Conservation (phyloP, 30 jellyfish, hydroid and myxozoan genomes). For the Catostylus mosaicus region DNA sequence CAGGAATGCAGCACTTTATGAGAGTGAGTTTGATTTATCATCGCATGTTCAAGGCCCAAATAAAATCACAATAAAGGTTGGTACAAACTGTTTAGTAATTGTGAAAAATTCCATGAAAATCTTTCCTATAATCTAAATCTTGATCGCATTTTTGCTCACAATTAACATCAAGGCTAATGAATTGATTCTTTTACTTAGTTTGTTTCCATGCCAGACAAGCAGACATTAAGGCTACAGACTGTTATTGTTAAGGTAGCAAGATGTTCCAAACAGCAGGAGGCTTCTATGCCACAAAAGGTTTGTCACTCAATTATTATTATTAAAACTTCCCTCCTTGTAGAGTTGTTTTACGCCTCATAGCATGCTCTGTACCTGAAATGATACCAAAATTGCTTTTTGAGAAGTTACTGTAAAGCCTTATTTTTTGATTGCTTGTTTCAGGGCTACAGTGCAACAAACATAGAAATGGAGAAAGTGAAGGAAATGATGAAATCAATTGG, state of each 20-base stretch:
- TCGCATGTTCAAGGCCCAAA: conserved; percentile 72
- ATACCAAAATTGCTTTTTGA: too few species aligned
- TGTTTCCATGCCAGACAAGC: conserved; percentile 75
- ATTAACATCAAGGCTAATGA: too few species aligned
- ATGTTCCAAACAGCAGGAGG: conserved; percentile 22
- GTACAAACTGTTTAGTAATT: too few species aligned
- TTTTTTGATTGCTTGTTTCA: neutral
- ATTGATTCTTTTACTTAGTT: conserved; percentile 52
- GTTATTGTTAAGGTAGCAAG: conserved; percentile 71
- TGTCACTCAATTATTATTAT: too few species aligned
- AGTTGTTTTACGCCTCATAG: too few species aligned
- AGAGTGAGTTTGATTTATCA: conserved; percentile 81
- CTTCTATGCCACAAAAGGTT: conserved; percentile 24
- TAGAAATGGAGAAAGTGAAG: conserved; percentile 74
- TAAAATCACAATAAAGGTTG: conserved; percentile 79
- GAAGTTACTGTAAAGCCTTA: too few species aligned
- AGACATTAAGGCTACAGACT: conserved; percentile 66
- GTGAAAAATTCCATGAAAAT: too few species aligned
- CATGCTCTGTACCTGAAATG: too few species aligned
- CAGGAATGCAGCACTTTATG: conserved; percentile 71
- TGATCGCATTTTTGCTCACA: too few species aligned
- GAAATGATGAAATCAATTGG: conserved; percentile 78
- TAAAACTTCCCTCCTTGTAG: too few species aligned
- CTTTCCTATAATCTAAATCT: too few species aligned
- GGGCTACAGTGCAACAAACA: conserved; percentile 19